Evolutionary conservation across 2,888 invertebrate genomes (phyloP).

Genomic region (Fragum fragum): DNA sequence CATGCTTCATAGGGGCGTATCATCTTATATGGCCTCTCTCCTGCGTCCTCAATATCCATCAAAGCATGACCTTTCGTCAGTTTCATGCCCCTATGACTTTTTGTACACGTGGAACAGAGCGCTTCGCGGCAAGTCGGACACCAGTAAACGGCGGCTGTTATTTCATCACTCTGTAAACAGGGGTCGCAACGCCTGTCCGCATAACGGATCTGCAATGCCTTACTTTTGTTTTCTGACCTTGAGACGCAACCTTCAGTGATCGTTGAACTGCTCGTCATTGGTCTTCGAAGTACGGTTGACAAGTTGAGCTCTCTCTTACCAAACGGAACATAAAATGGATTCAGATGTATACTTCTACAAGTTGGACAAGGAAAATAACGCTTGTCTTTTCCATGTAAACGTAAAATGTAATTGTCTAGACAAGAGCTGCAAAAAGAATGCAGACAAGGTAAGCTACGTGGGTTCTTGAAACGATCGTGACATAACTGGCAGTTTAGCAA

Average conservation of each 20-base stretch:
- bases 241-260: conserved; percentile 31
- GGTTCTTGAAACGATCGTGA: conserved; percentile 61
- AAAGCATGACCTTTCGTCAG: conserved; percentile 63
- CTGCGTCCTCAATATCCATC: conserved; percentile 62
- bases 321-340: conserved; percentile 30
- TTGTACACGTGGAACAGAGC: conserved; percentile 61
- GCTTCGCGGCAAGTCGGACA: conserved; percentile 64
- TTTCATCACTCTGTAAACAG: conserved; percentile 59
- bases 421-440: conserved; percentile 64
- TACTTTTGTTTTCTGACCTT: conserved; percentile 26
- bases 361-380: conserved; percentile 62
- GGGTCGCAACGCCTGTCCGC: conserved; percentile 57
- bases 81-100: conserved; percentile 64
- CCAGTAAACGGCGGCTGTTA: conserved; percentile 52
- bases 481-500: conserved; percentile 61
- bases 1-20: conserved; percentile 59
- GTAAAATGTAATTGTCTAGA: conserved; percentile 57
- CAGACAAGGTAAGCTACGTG: conserved; percentile 53
- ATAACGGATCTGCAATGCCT: conserved; percentile 46
- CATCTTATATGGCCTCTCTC: conserved; percentile 47
- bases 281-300: conserved; percentile 9
- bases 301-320: neutral
- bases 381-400: conserved; percentile 50
- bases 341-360: conserved; percentile 49
- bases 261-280: conserved; percentile 49